A percentile compares a stretch with the other conserved stretches of the same genome.
These are phyloP conservation scores for Naja naja DNA, from an alignment of 2,113 vertebrate genomes.

Conservation along the genomic window DNA sequence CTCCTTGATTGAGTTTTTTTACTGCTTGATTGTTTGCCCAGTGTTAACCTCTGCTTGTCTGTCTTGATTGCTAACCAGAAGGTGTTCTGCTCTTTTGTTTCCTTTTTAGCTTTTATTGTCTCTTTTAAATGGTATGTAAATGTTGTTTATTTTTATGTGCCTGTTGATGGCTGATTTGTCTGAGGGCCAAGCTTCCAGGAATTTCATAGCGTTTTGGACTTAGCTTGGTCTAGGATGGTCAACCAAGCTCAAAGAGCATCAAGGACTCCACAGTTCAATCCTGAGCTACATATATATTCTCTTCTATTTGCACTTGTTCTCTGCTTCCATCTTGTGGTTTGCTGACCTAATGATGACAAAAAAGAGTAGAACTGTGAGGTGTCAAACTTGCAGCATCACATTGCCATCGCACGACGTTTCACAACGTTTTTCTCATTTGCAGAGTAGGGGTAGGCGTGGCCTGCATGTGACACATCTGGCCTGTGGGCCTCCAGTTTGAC, in stretches of 20 bases:
- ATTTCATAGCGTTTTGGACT: not conserved
- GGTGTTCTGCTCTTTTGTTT: not conserved
- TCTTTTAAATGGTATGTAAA: not conserved
- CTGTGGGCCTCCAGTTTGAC: accelerated
- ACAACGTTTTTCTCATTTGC: accelerated
- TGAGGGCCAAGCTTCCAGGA: not conserved
- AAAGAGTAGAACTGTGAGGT: not conserved
- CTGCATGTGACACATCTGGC: no score
- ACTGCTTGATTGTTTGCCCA: not conserved
- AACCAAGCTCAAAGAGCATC: not conserved
- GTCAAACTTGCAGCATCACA: no score
- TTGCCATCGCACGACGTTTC: no score
- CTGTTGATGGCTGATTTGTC: not conserved
- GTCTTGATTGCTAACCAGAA: not conserved
- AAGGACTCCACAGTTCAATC: not conserved
- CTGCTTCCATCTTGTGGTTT: not conserved
- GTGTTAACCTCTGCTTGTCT: not conserved
- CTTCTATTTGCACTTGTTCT: not conserved
- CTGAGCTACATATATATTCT: not conserved
- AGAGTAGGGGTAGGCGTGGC: no score
- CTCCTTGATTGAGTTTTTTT: not conserved
- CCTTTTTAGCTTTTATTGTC: not conserved
- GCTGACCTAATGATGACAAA: not conserved
- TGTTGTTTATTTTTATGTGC: not conserved
- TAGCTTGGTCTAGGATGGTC: not conserved